These are phyloP conservation scores for Sebastiscus albofasciatus DNA, from an alignment of 2,797 vertebrate genomes.

Conservation along the genomic window DNA sequence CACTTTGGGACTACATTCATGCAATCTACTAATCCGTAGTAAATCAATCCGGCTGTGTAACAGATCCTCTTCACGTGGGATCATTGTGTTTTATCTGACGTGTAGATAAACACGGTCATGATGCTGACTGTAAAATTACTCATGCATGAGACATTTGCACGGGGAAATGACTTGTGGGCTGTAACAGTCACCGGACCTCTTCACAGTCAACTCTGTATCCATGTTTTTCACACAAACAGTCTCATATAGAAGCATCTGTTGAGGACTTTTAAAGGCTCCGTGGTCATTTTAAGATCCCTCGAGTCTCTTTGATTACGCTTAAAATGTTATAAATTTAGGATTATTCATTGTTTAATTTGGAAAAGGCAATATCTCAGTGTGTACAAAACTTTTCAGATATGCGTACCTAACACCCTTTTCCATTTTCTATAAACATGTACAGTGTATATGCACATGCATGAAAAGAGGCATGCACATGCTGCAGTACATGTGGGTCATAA, in stretches of 20 bases:
- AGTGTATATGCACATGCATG: too few relatives aligned
- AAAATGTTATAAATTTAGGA: neutral
- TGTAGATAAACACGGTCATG: conserved; percentile 21
- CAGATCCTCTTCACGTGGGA: conserved; percentile 2
- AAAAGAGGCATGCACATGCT: too few relatives aligned
- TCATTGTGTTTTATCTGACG: conserved; percentile 20
- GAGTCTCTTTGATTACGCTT: neutral
- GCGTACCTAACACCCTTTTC: too few relatives aligned
- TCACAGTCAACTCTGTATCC: neutral
- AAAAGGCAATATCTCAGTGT: too few relatives aligned
- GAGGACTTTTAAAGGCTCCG: neutral
- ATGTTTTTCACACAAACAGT: neutral
- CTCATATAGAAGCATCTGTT: neutral
- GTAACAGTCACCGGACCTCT: neutral
- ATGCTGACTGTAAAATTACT: neutral
- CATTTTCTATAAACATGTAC: too few relatives aligned
- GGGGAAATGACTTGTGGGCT: conserved; percentile 10
- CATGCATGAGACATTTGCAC: conserved; percentile 10
- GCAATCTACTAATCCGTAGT: conserved; percentile 16
- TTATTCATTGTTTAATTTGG: neutral
- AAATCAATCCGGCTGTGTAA: conserved; percentile 19
- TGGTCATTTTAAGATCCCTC: neutral
- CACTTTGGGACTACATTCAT: neutral
- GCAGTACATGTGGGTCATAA: too few relatives aligned
- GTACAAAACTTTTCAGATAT: too few relatives aligned